Base-by-base conservation (phyloP, 2,113 vertebrate species). In the Psittacula cyanocephala region DNA sequence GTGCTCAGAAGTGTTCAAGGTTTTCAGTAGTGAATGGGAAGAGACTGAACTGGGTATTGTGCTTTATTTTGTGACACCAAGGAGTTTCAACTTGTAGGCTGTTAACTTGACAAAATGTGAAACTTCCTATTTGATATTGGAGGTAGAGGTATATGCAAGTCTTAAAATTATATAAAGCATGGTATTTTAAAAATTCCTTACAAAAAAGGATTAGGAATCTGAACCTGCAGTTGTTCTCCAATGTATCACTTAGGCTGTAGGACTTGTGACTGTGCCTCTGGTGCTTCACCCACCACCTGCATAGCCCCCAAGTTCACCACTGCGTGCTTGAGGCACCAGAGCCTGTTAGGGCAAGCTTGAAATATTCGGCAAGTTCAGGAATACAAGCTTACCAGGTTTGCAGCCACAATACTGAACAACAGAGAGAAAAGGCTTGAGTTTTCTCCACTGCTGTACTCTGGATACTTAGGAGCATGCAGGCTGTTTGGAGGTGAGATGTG, bases 301-400 rank as follows among this genome's bases (percentile, higher is more conserved):
- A 25, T 13, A 24, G 20, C 12, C 10, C 9, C 46, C 0, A 1
- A 10, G 16, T 24, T 60, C 76, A 80, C 44, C 33, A 43, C 16
- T 1, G 0, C 0, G 0, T 41, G 24, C 47, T 50, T 27, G 64
- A 39, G 29, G 31, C n/a, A 46, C 37, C 2, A 1, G 1, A 44
- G 10, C 35, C 65, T 77, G 6, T 44, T 52, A 27, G 63, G 44
- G 18, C 33, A 81, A 6, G 6, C 33, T 31, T 44, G 68, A 65
- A 82, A 49, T 80, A 29, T 41, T 41, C 55, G 44, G 17, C 25
- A 11, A 1, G 1, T 37, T 93, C 11, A 24, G 43, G 39, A 68
- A 18, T 3, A 24, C 2, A 10, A 31, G 4, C 63, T 81, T 57
- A 17, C 8, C 35, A 19, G 44, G 35, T 5, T 17, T 70, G 27